Conservation (phyloP, 2,888 invertebrate species). For the Gastrophysa polygoni region DNA sequence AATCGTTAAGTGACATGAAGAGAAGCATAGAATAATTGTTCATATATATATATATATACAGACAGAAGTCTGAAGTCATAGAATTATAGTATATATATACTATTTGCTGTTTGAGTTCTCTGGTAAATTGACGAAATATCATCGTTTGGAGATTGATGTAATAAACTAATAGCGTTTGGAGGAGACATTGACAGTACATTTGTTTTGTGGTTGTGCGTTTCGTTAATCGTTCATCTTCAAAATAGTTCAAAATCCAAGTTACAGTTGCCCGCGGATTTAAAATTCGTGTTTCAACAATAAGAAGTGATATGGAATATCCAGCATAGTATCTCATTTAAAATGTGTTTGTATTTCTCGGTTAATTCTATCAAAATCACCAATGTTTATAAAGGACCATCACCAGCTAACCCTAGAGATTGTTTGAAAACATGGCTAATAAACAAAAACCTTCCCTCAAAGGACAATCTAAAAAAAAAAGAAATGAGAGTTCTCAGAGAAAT, state of each 20-base stretch:
- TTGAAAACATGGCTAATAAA: conserved; percentile 25
- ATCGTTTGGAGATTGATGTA: no score
- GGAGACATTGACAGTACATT: no score
- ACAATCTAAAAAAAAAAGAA: background rate
- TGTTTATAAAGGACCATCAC: background rate
- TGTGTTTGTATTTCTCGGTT: background rate
- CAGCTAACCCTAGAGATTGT: conserved; percentile 25
- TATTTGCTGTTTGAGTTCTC: no score
- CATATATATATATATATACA: no score
- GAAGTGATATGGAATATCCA: background rate
- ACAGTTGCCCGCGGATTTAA: conserved; percentile 24
- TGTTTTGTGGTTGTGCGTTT: conserved; percentile 14
- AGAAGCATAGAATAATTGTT: no score
- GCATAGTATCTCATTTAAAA: background rate
- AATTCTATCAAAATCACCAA: conserved; percentile 5
- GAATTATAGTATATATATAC: no score
- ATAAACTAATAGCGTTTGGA: no score
- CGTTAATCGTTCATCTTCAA: conserved; percentile 14
- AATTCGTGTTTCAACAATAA: conserved; percentile 3
- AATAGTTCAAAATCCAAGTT: conserved; percentile 8
- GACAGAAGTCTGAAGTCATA: no score
- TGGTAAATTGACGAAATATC: no score
- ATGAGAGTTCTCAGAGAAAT: conserved; percentile 2
- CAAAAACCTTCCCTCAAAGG: conserved; percentile 7
- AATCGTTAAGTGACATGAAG: no score